Base-by-base conservation (phyloP, 2,113 vertebrate species). In the Regulus satrapa region DNA sequence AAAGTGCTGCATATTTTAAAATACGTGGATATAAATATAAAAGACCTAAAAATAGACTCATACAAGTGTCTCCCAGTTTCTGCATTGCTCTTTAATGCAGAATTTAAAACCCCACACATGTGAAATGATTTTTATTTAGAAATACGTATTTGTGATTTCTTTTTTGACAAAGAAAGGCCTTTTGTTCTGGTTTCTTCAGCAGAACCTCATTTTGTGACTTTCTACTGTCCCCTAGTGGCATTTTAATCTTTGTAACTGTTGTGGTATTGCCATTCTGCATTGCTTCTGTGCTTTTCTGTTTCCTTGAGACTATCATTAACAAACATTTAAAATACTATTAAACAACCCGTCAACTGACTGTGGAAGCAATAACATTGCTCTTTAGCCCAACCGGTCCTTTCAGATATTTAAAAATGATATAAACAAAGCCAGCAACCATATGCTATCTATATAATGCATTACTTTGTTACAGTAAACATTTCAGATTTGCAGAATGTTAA, bases 151-250 rank as follows among this genome's bases (percentile, higher is more conserved):
- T 95, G 71, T 93, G 82, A 92, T 92, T 86, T 92, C 81, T 95
- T 96, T 94, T 94, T 96, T 75, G 43, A 97, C 97, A 98, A 98
- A 99, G 99, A 99, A 99, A 99, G 98, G 98, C 98, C 99, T 99
- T 99, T 99, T 99, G 99, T 99, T 99, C 98, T 97, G 97, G 96
- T 98, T 98, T 97, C 97, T 97, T 95, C 97, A 98, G 96, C 97
- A 98, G 95, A 97, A 97, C 96, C 97, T 97, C 96, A 94, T 98
- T 99, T 97, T 98, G 97, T 99, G 99, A 99, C 99, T 99, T 99
- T 99, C 98, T 99, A 99, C 99, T 99, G 99, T 98, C 99, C 99
- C 98, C 99, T 99, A 99, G 99, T 99, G 99, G 98, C 96, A 95
- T 92, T 96, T 98, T 97, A 96, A 97, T 98, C 97, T 97, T 98